Base-by-base conservation (phyloP, 2,113 vertebrate species). In the Penelope pileata region DNA sequence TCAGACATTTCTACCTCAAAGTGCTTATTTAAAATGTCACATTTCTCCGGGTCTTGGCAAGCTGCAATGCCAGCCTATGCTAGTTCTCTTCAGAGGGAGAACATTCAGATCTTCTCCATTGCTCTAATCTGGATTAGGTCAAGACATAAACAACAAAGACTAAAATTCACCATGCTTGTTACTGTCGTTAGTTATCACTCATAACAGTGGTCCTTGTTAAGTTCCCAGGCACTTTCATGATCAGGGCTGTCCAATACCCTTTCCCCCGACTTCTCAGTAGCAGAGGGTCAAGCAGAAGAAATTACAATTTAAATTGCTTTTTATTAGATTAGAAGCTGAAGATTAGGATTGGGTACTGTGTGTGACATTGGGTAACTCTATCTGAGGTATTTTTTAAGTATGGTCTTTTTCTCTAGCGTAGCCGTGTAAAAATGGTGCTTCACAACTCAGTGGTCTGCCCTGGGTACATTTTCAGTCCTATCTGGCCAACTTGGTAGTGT, bases 21-120 rank as follows among this genome's bases (percentile, higher is more conserved):
- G 9, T 27, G 69, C 53, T 16, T 67, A 26, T 68, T 77, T 59
- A 56, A 83, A 76, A 76, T 13, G 74, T 42, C 59, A 63, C 34
- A 29, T 26, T 48, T 67, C 3, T 4, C 50, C 51, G 34, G 76
- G 16, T 13, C 90, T 80, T 88, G 83, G 76, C 38, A 54, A 51
- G 70, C 38, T 51, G 17, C 3, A n/a, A 1, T n/a, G 26, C 60
- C 56, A 74, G 38, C 16, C 80, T 72, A 4, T 40, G 56, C 30
- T 81, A 56, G 67, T 93, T 86, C 42, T 75, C 64, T 81, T 88
- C 73, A 84, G 62, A 87, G 32, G 62, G n/a, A 92, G 48, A 88
- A 16, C 38, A 85, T 50, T 92, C 67, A 77, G 43, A 63, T 36
- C 14, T 90, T 84, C 60, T 51, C n/a, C 14, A 8, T 58, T 36